Evolutionary conservation across 1,140 invertebrate species (phyloP), one percentile per base, ranked within the genome.

Genomic region (Grapholita molesta): DNA sequence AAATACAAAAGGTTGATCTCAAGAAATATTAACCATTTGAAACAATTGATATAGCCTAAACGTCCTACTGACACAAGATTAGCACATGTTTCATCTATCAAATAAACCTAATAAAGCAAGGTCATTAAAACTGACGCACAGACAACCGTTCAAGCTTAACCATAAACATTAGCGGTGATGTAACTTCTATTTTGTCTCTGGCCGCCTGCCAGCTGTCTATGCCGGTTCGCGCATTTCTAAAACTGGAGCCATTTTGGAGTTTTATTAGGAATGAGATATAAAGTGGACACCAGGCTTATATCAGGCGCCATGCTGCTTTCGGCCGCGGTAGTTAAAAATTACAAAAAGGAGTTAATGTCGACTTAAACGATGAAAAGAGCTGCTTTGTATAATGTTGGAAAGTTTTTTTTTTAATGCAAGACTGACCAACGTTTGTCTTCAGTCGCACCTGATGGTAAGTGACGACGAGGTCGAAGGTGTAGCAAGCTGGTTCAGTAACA

Each of bases 151-250:
- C 21, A 61, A n/a, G 55, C 25, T 61, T 61, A 61, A 61, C 55
- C 55, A 61, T 61, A 61, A 61, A 61, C 55, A 61, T 28, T 61
- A 28, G 24, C 53, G 21, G 55, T 15, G 55, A 61, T 61, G 55
- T 61, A 61, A 61, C 55, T n/a, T 61, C 55, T 61, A 61, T 61
- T 61, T 61, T 61, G 28, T 61, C 55, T 25, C 55, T 61, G 55
- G 55, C 25, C 55, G 25, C 25, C 8, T 61, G 55, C 55, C 55
- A 61, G 53, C 6, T 61, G 55, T 61, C 55, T 61, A 61, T 61
- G 55, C 55, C 55, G 55, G 55, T 61, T 61, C 55, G 55, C 55
- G 25, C 55, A 61, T 61, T 61, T 61, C 55, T 61, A 61, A 61
- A 61, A 28, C n/a, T 61, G 55, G 55, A 61, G 25, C 55, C 8